Base-by-base conservation (phyloP, 1,140 invertebrate genomes). In the Eulimnadia texana region DNA sequence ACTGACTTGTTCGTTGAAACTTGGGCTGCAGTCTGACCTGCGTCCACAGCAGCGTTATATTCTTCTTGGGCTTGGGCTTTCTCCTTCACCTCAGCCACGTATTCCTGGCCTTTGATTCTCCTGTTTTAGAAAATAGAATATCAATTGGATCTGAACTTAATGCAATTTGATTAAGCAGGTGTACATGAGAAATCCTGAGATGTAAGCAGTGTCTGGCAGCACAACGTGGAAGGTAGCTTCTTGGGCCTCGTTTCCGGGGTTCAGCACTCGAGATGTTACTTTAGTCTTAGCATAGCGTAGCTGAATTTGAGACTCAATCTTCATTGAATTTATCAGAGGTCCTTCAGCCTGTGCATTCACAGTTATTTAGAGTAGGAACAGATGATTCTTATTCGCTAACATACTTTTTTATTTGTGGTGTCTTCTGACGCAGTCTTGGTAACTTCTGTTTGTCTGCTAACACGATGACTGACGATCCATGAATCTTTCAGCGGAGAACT, bases 31-130 rank as follows among this genome's bases (percentile, higher is more conserved):
- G 77, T 74, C 52, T 78, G 68, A 3, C 83, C 83, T 47, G 72
- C 72, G 2, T 73, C 70, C 1, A 83, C 76, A 3, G 84, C 83
- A 29, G 78, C 67, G 29, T 77, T 71, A 67, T 84, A 84, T 27
- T 78, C 80, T 63, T 79, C 72, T 68, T 81, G 80, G 0, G 83
- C 83, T 71, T 82, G 77, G 69, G 80, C 75, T 72, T 80, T 81
- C 65, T 80, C 78, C 68, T 80, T 73, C 1, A 80, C 75, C 61
- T 77, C 77, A 16, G 78, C 78, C 63, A 76, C 70, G 63, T 77
- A 79, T 0, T 67, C 66, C 67, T 77, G 74, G 16, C 76, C 77
- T 55, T 75, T 73, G n/a, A 79, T 75, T 68, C 76, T 73, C 72
- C 76, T 77, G 64, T 28, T 56, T 63, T 63, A 50, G 3, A 63